Percentiles rank a stretch among this genome's conserved stretches.
Evolutionary conservation across 1,140 invertebrate species (phyloP).

Genomic region (Sminthurides bifidus): DNA sequence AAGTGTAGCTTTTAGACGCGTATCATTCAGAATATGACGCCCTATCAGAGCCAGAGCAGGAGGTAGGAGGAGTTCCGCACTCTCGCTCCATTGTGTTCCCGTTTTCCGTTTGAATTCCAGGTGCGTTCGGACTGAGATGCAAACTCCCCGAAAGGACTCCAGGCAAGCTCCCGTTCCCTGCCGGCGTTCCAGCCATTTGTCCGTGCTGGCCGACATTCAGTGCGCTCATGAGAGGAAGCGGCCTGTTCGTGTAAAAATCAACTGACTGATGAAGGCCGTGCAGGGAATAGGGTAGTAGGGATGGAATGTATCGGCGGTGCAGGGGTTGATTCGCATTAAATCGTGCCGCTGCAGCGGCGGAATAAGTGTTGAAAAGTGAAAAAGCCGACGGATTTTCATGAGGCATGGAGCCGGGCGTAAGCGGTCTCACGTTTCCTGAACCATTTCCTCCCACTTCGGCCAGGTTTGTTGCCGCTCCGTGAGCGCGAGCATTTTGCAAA

Average conservation of each 20-base stretch:
- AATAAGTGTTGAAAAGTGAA: conserved; percentile 29
- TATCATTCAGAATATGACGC: conserved; percentile 28
- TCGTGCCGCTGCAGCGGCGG: conserved; percentile 25
- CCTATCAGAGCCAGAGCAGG: conserved; percentile 32
- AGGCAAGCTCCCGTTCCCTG: neutral
- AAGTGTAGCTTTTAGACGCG: neutral
- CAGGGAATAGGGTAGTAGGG: conserved; percentile 27
- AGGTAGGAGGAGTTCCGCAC: conserved; percentile 29
- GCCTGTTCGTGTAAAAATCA: conserved; percentile 13
- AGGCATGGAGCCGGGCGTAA: neutral
- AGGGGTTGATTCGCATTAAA: conserved; percentile 13
- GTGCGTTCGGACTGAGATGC: conserved; percentile 8
- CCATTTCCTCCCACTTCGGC: no score
- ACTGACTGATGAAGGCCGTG: conserved; percentile 20
- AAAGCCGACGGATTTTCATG: conserved; percentile 20
- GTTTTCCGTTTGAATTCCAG: conserved; percentile 9
- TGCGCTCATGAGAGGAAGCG: conserved; percentile 19
- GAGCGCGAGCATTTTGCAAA: neutral
- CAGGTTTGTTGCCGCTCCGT: no score
- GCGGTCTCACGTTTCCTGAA: no score
- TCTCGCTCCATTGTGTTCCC: conserved; percentile 17
- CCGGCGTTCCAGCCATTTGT: conserved; percentile 1
- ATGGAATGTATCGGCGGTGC: conserved; percentile 25
- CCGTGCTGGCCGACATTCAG: conserved; percentile 8
- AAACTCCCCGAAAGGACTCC: neutral